These are phyloP conservation scores for Eupithecia dodoneata DNA, from an alignment of 2,888 invertebrate genomes.

Conservation along the genomic window DNA sequence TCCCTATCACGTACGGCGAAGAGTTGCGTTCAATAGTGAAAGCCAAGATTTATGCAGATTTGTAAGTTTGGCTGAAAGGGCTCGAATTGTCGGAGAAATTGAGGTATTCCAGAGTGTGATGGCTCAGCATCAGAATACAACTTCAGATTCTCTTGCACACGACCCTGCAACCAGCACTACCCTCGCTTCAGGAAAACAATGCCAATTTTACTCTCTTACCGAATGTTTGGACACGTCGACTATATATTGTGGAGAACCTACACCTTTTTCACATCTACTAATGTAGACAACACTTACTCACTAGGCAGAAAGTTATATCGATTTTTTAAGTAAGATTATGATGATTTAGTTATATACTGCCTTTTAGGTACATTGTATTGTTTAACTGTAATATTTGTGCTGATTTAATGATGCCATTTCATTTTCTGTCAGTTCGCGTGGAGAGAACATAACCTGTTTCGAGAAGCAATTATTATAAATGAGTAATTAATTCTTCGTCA, in stretches of 20 bases:
- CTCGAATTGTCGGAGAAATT: background rate
- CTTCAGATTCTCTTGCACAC: slow-evolving; percentile 75
- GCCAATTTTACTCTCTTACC: slow-evolving; percentile 72
- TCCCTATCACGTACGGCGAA: background rate
- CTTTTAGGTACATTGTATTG: background rate
- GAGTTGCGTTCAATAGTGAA: background rate
- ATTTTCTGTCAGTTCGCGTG: slow-evolving; percentile 91
- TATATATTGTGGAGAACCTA: background rate
- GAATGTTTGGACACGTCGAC: slow-evolving; percentile 27
- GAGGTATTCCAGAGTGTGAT: slow-evolving; percentile 68
- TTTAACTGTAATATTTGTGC: slow-evolving; percentile 18
- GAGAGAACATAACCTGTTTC: slow-evolving; percentile 98
- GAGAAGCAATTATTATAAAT: slow-evolving; percentile 95
- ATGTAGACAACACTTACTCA: slow-evolving; percentile 3
- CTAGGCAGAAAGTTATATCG: slow-evolving; percentile 3
- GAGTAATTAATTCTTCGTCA: slow-evolving; percentile 88
- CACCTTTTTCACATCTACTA: slow-evolving; percentile 4
- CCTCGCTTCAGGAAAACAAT: slow-evolving; percentile 82
- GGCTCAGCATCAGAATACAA: slow-evolving; percentile 67
- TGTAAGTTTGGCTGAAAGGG: background rate
- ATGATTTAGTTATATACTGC: background rate
- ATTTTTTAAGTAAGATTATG: background rate
- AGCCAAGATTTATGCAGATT: background rate
- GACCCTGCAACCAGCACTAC: slow-evolving; percentile 78
- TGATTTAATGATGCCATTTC: slow-evolving; percentile 71